phyloP scores from a whole-genome alignment of 2,888 invertebrate genomes.

The Punctoribates punctum region DNA sequence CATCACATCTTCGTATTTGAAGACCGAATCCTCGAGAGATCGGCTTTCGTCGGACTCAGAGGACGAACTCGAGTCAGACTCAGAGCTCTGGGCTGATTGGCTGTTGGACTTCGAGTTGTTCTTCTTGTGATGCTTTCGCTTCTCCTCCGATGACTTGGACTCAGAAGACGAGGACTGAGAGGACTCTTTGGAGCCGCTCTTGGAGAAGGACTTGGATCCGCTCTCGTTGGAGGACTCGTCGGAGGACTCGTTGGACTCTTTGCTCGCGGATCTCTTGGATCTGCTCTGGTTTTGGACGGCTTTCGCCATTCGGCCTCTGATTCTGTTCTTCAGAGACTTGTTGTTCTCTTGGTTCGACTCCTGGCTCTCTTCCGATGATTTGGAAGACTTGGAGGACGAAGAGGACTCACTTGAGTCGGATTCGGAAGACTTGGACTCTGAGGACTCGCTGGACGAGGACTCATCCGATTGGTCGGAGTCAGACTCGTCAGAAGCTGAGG shows the following conservation, averaged over 20 bases:
- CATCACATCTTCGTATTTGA: slow-evolving; percentile 41
- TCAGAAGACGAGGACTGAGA: neutral
- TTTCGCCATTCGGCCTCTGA: neutral
- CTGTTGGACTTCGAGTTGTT: neutral
- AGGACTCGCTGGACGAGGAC: neutral
- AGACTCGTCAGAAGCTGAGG: neutral
- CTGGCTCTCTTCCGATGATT: neutral
- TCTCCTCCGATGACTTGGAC: neutral
- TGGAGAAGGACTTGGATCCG: neutral
- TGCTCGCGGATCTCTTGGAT: neutral
- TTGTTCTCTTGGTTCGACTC: neutral
- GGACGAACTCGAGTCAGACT: neutral
- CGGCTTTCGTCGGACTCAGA: slow-evolving; percentile 19
- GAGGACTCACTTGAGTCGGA: slow-evolving; percentile 10
- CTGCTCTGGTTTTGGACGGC: neutral
- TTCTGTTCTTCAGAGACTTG: neutral
- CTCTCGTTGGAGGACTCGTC: slow-evolving; percentile 11
- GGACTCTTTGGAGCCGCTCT: slow-evolving; percentile 20
- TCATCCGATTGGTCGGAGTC: slow-evolving; percentile 35
- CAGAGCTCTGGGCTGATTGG: neutral
- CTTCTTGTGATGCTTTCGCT: neutral
- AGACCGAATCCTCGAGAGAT: slow-evolving; percentile 4
- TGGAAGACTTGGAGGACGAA: neutral
- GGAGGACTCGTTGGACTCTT: neutral
- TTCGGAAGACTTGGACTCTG: slow-evolving; percentile 15